Conservation (phyloP, 2,888 invertebrate species). For the Andrena bicolor region DNA sequence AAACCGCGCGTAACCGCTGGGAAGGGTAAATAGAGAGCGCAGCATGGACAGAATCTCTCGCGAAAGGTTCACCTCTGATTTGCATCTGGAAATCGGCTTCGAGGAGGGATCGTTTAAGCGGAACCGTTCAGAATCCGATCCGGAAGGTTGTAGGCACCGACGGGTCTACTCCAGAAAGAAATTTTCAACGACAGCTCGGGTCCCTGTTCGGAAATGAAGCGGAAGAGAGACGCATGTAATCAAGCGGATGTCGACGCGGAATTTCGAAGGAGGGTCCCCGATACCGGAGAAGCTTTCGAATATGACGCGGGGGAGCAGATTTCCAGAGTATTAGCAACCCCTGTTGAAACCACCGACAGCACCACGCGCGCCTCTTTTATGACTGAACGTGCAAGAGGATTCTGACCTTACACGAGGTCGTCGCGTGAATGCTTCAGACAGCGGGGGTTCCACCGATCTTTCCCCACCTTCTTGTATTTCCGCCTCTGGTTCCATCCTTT, state of each 20-base stretch:
- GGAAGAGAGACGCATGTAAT: conserved; percentile 60
- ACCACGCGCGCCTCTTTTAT: conserved; percentile 46
- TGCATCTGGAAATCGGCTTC: background rate
- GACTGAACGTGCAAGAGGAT: conserved; percentile 25
- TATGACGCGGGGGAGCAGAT: conserved; percentile 56
- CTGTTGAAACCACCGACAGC: conserved; percentile 47
- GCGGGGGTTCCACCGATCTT: conserved; percentile 24
- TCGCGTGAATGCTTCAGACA: conserved; percentile 37
- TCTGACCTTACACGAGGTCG: conserved; percentile 45
- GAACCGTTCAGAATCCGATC: conserved; percentile 33
- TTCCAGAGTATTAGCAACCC: conserved; percentile 64
- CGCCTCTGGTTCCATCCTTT: conserved; percentile 14
- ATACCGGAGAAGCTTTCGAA: conserved; percentile 42
- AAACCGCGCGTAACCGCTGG: too few species aligned
- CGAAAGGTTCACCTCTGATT: background rate
- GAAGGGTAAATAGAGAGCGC: background rate
- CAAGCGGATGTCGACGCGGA: conserved; percentile 62
- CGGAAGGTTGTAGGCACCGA: background rate
- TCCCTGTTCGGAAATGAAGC: conserved; percentile 60
- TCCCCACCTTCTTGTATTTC: conserved; percentile 9
- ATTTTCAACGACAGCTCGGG: conserved; percentile 33
- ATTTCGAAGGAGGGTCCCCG: conserved; percentile 51
- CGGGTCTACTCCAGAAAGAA: conserved; percentile 19
- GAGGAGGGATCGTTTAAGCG: conserved; percentile 34
- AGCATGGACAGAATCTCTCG: background rate